Base-by-base conservation (phyloP, 2,113 vertebrate genomes). In the Aldabrachelys gigantea region DNA sequence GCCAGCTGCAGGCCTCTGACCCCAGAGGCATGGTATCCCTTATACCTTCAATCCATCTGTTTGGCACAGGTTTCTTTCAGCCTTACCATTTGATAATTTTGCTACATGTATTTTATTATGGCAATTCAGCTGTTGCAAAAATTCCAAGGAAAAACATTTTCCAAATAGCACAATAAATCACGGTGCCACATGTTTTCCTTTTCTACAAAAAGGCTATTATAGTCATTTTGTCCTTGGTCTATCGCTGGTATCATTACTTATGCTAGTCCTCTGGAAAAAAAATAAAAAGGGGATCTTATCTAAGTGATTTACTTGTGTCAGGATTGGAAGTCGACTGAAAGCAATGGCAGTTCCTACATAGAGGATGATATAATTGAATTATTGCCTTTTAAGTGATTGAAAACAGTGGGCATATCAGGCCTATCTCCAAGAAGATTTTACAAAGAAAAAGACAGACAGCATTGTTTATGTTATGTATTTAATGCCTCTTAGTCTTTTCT, bases 381-480 rank as follows among this genome's bases (percentile, higher is more conserved):
- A 98, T 94, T 98, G 97, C 97, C 97, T 98, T 98, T 98, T 98
- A 98, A 98, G 98, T 98, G 98, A 98, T 98, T 98, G 98, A 98
- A 98, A 98, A 98, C 98, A 97, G 97, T 94, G 96, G 98, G 96
- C 98, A 94, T 97, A 98, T 98, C 92, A 21, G 94, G 88, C 80
- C 97, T 97, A 97, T 98, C 98, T 97, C 22, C 10, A 96, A 95
- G 31, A 98, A 98, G 98, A 98, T 94, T 96, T 92, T 96, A 93
- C 90, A 81, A 97, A 97, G 96, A 94, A 97, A 97, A 94, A 96
- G 97, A 91, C 95, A 98, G 97, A 91, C 92, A 87, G 65, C 79
- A 93, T 89, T 98, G 96, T 97, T 98, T 97, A 97, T 93, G 94
- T 97, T 96, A 93, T 84, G 85, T 21, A 72, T 93, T 84, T 85